Conservation (phyloP, 2,797 vertebrate genomes). For the Halcyon badia region DNA sequence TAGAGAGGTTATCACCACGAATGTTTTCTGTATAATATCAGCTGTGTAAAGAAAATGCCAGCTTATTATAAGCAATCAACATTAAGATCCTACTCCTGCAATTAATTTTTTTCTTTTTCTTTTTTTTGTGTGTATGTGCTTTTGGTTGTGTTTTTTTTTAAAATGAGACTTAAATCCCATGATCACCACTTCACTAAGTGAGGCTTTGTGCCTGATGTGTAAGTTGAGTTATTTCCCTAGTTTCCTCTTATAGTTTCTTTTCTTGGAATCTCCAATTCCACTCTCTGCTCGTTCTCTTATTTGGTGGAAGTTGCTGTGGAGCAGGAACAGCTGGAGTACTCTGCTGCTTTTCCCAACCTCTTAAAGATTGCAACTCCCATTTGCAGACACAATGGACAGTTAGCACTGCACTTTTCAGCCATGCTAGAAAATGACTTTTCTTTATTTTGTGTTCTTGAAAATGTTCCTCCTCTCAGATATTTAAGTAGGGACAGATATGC, state of each 20-base stretch:
- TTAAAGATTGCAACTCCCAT: not conserved
- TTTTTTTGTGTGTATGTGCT: not conserved
- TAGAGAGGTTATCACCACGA: not conserved
- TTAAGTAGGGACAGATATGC: not conserved
- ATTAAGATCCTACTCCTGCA: not conserved
- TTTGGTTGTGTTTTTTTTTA: not conserved
- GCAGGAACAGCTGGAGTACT: not conserved
- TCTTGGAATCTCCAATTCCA: not conserved
- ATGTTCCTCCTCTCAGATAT: not conserved
- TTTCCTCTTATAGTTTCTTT: not conserved
- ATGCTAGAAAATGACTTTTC: not conserved
- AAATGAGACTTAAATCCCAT: not conserved
- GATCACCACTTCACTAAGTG: not conserved
- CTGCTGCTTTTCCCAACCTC: not conserved
- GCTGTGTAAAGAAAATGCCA: not conserved
- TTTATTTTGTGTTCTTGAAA: not conserved
- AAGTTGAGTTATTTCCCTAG: not conserved
- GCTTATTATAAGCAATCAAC: not conserved
- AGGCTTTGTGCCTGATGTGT: not conserved
- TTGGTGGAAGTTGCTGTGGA: not conserved
- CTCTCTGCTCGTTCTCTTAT: not conserved
- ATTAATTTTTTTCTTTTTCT: not conserved
- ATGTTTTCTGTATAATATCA: not conserved
- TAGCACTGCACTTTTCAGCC: accelerated
- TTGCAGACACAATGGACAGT: not conserved